Percentiles rank a stretch among this genome's conserved stretches.
These are phyloP conservation scores for Nothocercus nigrocapillus DNA, from an alignment of 2,113 vertebrate species.

Conservation along the genomic window DNA sequence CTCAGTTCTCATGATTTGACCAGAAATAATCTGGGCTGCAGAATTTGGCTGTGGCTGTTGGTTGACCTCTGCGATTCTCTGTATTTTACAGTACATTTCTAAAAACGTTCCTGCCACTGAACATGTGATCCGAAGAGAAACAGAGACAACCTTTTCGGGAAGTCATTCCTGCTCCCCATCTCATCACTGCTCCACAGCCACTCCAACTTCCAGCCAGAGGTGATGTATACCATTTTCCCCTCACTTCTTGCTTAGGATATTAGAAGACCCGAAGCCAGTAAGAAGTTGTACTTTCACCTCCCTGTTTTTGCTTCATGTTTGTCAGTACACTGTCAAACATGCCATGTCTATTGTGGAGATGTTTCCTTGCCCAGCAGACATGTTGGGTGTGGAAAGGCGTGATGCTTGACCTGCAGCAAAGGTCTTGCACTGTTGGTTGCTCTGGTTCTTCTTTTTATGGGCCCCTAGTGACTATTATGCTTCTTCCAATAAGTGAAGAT, in stretches of 20 bases:
- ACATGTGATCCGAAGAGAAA: slow-evolving; percentile 90
- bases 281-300: background rate
- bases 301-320: background rate
- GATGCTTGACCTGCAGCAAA: background rate
- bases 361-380: background rate
- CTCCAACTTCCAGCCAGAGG: slow-evolving; percentile 95
- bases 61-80: background rate
- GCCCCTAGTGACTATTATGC: background rate
- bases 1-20: background rate
- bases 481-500: background rate
- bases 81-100: slow-evolving; percentile 89
- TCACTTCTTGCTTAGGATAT: background rate
- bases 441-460: background rate
- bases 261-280: background rate
- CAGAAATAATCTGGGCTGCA: background rate
- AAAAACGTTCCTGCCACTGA: slow-evolving; percentile 94
- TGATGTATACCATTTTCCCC: slow-evolving; percentile 35
- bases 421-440: background rate
- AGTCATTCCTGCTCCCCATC: slow-evolving; percentile 96
- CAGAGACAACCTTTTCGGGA: slow-evolving; percentile 91
- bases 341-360: background rate
- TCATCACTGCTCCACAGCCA: slow-evolving; percentile 93
- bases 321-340: background rate
- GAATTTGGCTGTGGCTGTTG: background rate
- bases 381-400: background rate